These are phyloP conservation scores for Romanogobio albipinnatus DNA, from an alignment of 2,113 vertebrate genomes.

Conservation along the genomic window DNA sequence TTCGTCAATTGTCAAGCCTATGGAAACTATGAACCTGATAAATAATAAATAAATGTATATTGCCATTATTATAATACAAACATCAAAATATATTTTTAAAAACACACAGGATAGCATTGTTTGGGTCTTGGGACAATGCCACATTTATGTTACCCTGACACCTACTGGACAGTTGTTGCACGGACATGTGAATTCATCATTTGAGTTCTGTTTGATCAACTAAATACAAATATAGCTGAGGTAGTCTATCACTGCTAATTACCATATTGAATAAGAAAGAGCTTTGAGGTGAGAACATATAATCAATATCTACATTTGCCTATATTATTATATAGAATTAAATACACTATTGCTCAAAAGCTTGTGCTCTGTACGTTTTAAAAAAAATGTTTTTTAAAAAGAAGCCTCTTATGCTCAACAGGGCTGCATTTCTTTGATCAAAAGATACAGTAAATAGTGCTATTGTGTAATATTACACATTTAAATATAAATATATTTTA, in stretches of 20 bases:
- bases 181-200: not conserved
- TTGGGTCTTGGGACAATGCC: no score
- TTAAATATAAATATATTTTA: not conserved
- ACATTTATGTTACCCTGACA: conserved; percentile 60
- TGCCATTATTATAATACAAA: not conserved
- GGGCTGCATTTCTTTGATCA: not conserved
- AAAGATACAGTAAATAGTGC: not conserved
- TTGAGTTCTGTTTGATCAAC: not conserved
- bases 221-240: not conserved
- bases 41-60: not conserved
- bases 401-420: not conserved
- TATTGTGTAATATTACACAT: not conserved
- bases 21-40: not conserved
- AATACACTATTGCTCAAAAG: not conserved
- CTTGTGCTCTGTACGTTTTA: not conserved
- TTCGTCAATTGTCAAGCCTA: not conserved
- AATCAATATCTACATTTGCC: not conserved
- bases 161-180: conserved; percentile 61
- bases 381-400: not conserved
- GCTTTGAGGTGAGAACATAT: not conserved
- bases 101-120: not conserved
- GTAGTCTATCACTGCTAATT: not conserved
- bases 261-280: not conserved
- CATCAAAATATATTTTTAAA: not conserved
- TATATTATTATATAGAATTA: not conserved